Percentiles rank a stretch among this genome's conserved stretches.
Evolutionary conservation across 2,797 vertebrate species (phyloP).

Genomic region (Botia kubotai): DNA sequence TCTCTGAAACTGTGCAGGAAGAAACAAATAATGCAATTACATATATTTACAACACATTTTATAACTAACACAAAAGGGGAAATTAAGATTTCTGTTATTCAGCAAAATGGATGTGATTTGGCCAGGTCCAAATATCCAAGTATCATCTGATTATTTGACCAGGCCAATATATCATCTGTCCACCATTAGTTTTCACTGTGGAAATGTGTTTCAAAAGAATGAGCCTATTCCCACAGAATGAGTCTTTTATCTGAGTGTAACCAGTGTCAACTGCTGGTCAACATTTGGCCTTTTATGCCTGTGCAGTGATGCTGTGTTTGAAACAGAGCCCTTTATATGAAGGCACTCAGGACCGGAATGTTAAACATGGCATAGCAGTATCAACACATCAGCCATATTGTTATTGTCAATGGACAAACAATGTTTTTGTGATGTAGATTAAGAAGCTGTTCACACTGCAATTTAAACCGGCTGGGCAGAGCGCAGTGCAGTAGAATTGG

Average conservation of each 20-base stretch:
- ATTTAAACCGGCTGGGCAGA: background rate
- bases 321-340: constrained; percentile 29
- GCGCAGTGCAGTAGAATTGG: background rate
- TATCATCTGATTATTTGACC: background rate
- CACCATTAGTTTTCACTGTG: background rate
- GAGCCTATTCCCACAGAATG: background rate
- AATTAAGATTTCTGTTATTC: too few relatives aligned
- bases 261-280: background rate
- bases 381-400: constrained; percentile 25
- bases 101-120: too few relatives aligned
- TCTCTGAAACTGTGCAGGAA: background rate
- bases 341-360: constrained; percentile 25
- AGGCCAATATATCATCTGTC: background rate
- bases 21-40: background rate
- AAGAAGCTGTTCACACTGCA: background rate
- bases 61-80: too few relatives aligned
- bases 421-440: background rate
- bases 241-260: background rate
- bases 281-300: constrained; percentile 22
- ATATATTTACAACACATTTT: too few relatives aligned
- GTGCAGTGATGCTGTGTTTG: constrained; percentile 6
- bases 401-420: constrained; percentile 39
- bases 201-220: background rate
- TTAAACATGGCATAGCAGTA: constrained; percentile 47
- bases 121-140: background rate